A percentile compares a stretch with the other conserved stretches of the same genome.
phyloP scores from a whole-genome alignment of 2,797 vertebrate species.

The Orestias chungarensis region DNA sequence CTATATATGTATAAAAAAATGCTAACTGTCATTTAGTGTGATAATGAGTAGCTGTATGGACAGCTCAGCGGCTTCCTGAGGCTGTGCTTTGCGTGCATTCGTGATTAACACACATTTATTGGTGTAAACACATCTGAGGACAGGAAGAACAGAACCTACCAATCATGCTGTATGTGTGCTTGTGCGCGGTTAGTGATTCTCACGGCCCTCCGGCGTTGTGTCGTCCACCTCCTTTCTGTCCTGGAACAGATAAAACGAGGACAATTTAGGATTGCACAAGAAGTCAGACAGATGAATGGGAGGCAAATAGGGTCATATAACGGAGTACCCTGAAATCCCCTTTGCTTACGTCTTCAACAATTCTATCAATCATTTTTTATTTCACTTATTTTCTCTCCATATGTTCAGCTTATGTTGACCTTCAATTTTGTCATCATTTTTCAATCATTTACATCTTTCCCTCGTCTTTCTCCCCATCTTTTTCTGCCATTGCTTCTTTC shows the following conservation, averaged over 20 bases:
- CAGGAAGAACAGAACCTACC: conserved; percentile 66
- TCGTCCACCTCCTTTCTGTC: conserved; percentile 56
- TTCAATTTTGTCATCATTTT: not conserved
- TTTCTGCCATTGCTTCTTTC: not conserved
- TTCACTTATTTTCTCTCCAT: not conserved
- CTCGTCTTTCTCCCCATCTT: not conserved
- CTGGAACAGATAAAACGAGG: conserved; percentile 71
- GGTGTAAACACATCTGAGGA: conserved; percentile 9
- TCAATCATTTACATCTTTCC: not conserved
- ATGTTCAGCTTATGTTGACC: not conserved
- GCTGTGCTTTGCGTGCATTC: conserved; percentile 1
- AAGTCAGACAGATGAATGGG: conserved; percentile 26
- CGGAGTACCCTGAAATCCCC: conserved; percentile 26
- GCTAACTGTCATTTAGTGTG: conserved; percentile 12
- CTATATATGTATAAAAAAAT: conserved; percentile 2
- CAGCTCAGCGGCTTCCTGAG: not conserved
- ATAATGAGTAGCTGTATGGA: conserved; percentile 16
- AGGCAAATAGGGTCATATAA: conserved; percentile 35
- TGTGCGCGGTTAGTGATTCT: conserved; percentile 67
- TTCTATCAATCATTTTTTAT: not conserved
- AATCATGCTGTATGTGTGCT: conserved; percentile 53
- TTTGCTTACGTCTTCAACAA: conserved; percentile 19
- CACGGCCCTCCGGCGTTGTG: conserved; percentile 56
- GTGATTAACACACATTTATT: conserved; percentile 8
- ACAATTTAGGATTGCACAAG: conserved; percentile 51